Base-by-base conservation (phyloP, 2,113 vertebrate genomes). In the Phasianus colchicus region DNA sequence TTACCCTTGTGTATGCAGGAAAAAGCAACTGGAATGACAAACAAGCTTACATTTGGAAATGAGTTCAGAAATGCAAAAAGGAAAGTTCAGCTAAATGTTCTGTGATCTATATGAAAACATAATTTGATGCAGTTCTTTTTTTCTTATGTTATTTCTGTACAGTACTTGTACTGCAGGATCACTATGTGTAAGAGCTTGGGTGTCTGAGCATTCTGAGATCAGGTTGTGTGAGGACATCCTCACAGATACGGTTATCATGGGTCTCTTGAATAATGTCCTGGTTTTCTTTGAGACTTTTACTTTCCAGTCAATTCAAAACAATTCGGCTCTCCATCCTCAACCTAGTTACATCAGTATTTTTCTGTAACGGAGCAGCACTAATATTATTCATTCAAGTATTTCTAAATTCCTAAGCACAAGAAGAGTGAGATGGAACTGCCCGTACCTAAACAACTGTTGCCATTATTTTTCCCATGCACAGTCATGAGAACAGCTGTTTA, bases 11-110 rank as follows among this genome's bases (percentile, higher is more conserved):
- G 27, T 83, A 43, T 1, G 5, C 45, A 89, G 75, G 79, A 87
- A 60, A 74, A 76, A 94, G 58, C 70, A 76, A 64, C 88, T 90
- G 89, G 69, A 52, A 93, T 95, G 88, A 77, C 67, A 60, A 74
- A 36, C 32, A 69, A 61, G 13, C 10, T 7, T 63, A 45, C 54
- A 19, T 55, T 88, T 86, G 32, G 87, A 85, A 55, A 42, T 0
- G 2, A 58, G 43, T 66, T 89, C 29, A 86, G 55, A 88, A 83
- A 85, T 76, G 74, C 38, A 71, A 40, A 94, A 92, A 93, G 38
- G 25, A 83, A 87, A 86, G 79, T 55, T 71, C 32, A 55, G 21
- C 82, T 67, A n/a, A 74, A 58, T 66, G 13, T 38, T 4, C 42
- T 15, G 58, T 69, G 47, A 65, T 69, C 55, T 70, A 1, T 22